phyloP scores from a whole-genome alignment of 2,797 vertebrate species.

The Sylvia borin region DNA sequence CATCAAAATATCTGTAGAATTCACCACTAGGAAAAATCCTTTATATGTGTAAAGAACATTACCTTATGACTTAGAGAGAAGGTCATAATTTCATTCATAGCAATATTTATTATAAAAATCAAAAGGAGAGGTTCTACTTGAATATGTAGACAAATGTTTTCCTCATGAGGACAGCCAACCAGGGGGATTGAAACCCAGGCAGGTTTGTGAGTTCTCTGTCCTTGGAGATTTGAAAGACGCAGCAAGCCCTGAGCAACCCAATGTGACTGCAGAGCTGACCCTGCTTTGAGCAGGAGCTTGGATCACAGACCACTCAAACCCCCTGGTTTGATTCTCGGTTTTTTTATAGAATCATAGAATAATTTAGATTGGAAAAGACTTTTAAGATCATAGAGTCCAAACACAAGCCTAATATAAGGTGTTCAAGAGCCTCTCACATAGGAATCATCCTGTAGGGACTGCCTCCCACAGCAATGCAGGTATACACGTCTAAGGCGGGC shows the following conservation, averaged over 20 bases:
- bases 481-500: accelerated
- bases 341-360: not conserved
- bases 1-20: not conserved
- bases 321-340: not conserved
- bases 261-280: not conserved
- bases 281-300: not conserved
- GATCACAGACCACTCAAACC: not conserved
- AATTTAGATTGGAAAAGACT: not conserved
- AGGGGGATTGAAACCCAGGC: not conserved
- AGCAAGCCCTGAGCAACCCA: not conserved
- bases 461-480: not conserved
- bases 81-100: not conserved
- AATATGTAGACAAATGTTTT: not conserved
- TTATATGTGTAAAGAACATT: not conserved
- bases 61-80: not conserved
- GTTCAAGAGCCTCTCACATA: not conserved
- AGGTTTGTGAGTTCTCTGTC: not conserved
- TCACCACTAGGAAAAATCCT: not conserved
- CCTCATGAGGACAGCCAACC: not conserved
- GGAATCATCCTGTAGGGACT: not conserved
- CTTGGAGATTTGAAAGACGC: not conserved
- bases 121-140: not conserved
- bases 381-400: not conserved
- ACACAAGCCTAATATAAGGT: not conserved
- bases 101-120: not conserved